Base-by-base conservation (phyloP, 2,797 vertebrate species). In the Liparis tanakae region DNA sequence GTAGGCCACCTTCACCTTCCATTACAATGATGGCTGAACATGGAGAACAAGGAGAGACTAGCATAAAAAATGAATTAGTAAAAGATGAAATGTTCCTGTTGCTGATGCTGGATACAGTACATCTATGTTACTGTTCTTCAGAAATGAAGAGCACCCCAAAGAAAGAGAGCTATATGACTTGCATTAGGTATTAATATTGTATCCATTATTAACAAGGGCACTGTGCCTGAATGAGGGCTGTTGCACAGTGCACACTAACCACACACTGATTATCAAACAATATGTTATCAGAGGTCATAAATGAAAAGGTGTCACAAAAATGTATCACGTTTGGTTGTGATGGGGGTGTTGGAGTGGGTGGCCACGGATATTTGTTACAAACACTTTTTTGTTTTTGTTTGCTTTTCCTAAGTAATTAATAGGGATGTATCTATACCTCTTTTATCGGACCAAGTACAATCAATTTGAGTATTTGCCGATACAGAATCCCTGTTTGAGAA, bases 1-100 rank as follows among this genome's bases (percentile, higher is more conserved):
- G 89, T 91, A 91, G 91, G 92, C 91, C 91, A 93, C 83, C 89
- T 91, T 93, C 91, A 91, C 83, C 91, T 90, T 89, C 82, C 69
- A 88, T 90, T 90, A 91, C 79, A 88, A 86, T 92, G 87, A 93
- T 83, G 84, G 83, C 86, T 89, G 86, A 79, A 87, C 78, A 78
- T 54, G 36, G 75, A 66, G 81, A 87, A 88, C 84, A 81, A 67
- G 41, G 67, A 81, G 79, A 80, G 77, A 59, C 82, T 58, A 54
- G 37, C 74, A 80, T 87, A 73, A 91, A 87, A 89, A 89, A 90
- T 92, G 64, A 90, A 93, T 92, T 79, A 82, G 82, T 25, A 51
- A 74, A 78, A 85, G 83, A 85, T 72, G 34, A 84, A 83, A 72
- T 75, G 74, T 66, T 73, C 57, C 70, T 63, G n/a, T 76, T 67